These are phyloP conservation scores for Antheraea mylitta DNA, from an alignment of 1,140 invertebrate species.

Conservation along the genomic window DNA sequence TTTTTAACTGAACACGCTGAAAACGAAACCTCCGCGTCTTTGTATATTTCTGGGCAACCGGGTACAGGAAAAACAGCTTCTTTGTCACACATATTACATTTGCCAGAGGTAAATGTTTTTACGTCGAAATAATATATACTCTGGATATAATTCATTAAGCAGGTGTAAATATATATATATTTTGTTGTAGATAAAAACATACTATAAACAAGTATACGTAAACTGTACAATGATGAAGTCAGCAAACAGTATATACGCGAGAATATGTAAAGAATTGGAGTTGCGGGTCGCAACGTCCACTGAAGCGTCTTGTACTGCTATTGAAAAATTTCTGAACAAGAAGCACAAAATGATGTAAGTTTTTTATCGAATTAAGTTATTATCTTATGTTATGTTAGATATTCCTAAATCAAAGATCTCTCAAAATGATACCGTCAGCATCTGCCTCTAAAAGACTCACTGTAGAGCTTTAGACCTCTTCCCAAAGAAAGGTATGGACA, in stretches of 20 bases:
- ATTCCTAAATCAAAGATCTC: too few relatives aligned
- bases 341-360: conserved; percentile 84
- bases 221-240: conserved; percentile 92
- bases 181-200: conserved; percentile 71
- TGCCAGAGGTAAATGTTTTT: conserved; percentile 65
- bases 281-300: conserved; percentile 75
- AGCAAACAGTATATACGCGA: conserved; percentile 84
- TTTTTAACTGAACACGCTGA: conserved; percentile 86
- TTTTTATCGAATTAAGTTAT: too few relatives aligned
- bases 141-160: too few relatives aligned
- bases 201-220: conserved; percentile 85
- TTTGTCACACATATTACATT: conserved; percentile 85
- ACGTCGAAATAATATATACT: neutral
- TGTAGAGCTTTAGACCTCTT: too few relatives aligned
- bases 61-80: conserved; percentile 98
- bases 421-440: too few relatives aligned
- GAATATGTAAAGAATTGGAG: conserved; percentile 84
- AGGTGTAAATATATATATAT: neutral
- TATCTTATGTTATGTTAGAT: too few relatives aligned
- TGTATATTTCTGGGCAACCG: conserved; percentile 97
- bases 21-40: conserved; percentile 84
- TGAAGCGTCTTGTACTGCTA: conserved; percentile 80
- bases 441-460: too few relatives aligned
- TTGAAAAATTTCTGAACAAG: conserved; percentile 84
- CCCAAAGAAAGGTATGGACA: too few relatives aligned